Evolutionary conservation across 2,888 invertebrate species (phyloP), one percentile per base, ranked within the genome.

Genomic region (Uloborus plumipes): DNA sequence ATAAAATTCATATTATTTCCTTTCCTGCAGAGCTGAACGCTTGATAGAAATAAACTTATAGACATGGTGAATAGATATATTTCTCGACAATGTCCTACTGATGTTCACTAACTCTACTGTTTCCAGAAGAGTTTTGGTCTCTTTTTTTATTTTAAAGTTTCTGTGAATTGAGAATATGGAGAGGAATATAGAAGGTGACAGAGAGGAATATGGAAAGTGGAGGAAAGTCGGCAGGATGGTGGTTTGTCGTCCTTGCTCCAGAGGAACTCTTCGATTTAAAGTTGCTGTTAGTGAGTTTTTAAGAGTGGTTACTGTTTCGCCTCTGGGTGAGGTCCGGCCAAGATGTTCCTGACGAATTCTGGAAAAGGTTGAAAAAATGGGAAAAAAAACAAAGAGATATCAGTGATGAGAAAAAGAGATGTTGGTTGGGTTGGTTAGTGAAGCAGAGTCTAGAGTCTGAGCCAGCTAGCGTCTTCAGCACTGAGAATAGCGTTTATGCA

Each of bases 271-370:
- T 16, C 18, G 47, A 14, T 39, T n/a, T 39, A 15, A 18, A n/a
- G 31, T 31, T 47, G 39, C n/a, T 31, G 64, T 15, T n/a, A 39
- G 50, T n/a, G 51, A 39, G 50, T n/a, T 31, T 67, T 50, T 49
- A 26, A 26, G 50, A 53, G 53, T 13, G 14, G n/a, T 47, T n/a
- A 62, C 71, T 72, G 64, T 55, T 81, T 81, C 18, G 76, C 53
- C 55, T 82, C 82, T 18, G 82, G 82, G 18, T 82, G 76, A 26
- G 82, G 82, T 61, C 82, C 82, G 18, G 61, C 82, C 26, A 82
- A 22, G 47, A 82, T 82, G 66, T 75, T 82, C 76, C 39, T 82
- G 20, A 82, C 71, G 70, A 82, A 82, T 72, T 66, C 82, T 82
- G 76, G 22, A 82, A 82, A n/a, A 59, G 64, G 53, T 51, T 39